A percentile compares a stretch with the other conserved stretches of the same genome.
Conservation (phyloP, 2,797 vertebrate genomes). For the Myiothlypis chrysogaster region DNA sequence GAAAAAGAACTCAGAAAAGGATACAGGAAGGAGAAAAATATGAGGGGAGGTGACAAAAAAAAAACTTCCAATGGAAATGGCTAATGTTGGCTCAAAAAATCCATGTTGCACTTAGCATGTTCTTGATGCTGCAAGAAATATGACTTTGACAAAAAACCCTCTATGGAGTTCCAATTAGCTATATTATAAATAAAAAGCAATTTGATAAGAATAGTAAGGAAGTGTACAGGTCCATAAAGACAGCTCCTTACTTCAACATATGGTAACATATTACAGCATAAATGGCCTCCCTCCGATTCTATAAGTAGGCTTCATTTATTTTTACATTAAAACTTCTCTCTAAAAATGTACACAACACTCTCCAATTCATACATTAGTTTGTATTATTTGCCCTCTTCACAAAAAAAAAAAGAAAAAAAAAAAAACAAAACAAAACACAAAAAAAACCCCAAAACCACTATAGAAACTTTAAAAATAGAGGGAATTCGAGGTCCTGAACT, state of each 20-base stretch:
- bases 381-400: not conserved
- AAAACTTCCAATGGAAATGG: not conserved
- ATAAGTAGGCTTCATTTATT: not conserved
- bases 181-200: not conserved
- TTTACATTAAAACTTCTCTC: not conserved
- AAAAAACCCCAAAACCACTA: not conserved
- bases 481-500: not conserved
- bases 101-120: not conserved
- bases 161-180: not conserved
- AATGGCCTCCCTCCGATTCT: not conserved
- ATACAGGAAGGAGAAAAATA: accelerated
- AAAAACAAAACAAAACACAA: too few relatives aligned
- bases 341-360: not conserved
- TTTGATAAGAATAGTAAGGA: not conserved
- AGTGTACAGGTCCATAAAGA: not conserved
- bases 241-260: not conserved
- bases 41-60: accelerated
- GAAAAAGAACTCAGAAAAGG: not conserved
- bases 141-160: not conserved
- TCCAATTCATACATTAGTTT: not conserved
- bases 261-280: not conserved
- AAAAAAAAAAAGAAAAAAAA: not conserved
- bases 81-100: not conserved
- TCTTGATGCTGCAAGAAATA: not conserved
- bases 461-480: not conserved